Evolutionary conservation across 2,888 invertebrate genomes (phyloP).

Genomic region (Cerceris ruficornis): DNA sequence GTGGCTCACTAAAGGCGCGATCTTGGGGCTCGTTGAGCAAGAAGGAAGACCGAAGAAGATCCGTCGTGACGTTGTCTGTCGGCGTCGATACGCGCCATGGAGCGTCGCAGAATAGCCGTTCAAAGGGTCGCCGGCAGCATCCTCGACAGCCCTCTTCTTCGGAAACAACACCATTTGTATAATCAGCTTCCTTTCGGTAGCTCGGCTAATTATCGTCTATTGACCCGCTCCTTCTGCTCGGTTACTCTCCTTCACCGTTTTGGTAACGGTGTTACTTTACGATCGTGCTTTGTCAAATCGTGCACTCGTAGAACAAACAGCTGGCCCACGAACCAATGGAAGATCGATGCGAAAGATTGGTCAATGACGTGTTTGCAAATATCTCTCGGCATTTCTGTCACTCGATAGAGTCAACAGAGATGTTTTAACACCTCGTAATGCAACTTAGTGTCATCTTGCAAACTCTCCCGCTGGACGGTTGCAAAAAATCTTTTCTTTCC

Average conservation of each 20-base stretch:
- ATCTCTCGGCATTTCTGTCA: no score
- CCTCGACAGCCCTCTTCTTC: slow-evolving; percentile 30
- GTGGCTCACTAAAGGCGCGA: slow-evolving; percentile 39
- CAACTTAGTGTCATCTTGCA: no score
- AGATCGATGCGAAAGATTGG: no score
- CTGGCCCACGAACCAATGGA: no score
- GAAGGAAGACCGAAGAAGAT: slow-evolving; percentile 56
- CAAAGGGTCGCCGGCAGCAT: slow-evolving; percentile 62
- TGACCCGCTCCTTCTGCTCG: slow-evolving; percentile 18
- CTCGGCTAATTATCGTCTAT: slow-evolving; percentile 51
- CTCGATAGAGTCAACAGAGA: no score
- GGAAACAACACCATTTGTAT: slow-evolving; percentile 45
- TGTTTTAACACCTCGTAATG: no score
- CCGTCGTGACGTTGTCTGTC: slow-evolving; percentile 71
- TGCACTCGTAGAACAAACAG: no score
- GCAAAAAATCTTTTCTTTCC: no score
- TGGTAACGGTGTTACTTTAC: background rate
- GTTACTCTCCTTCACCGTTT: background rate
- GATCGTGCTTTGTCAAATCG: no score
- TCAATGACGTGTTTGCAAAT: no score
- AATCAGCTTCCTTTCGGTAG: slow-evolving; percentile 50
- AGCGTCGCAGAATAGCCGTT: slow-evolving; percentile 73
- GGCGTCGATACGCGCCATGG: slow-evolving; percentile 76
- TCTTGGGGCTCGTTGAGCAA: slow-evolving; percentile 8
- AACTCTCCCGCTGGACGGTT: no score